Percentiles rank a stretch among this genome's conserved stretches.
phyloP scores from a whole-genome alignment of 2,797 vertebrate genomes.

The Paramormyrops hopkinsi region DNA sequence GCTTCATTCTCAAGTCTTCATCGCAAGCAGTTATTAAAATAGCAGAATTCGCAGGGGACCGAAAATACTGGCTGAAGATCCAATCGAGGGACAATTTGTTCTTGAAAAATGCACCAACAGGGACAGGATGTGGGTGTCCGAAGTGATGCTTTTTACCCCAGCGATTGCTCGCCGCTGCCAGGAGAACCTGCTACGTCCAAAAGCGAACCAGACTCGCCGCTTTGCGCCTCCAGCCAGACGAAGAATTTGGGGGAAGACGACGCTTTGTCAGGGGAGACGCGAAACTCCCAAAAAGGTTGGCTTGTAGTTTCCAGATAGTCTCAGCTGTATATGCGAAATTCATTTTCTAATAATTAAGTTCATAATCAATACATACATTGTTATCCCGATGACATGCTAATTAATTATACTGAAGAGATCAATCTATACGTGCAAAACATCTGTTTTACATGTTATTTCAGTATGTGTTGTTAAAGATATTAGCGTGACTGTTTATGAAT shows the following conservation, averaged over 20 bases:
- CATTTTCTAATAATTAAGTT: not conserved
- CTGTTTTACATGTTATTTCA: not conserved
- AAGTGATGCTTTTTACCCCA: not conserved
- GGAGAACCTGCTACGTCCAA: not conserved
- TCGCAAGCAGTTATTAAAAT: not conserved
- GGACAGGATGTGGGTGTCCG: not conserved
- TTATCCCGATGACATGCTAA: not conserved
- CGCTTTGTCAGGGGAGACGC: not conserved
- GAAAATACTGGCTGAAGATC: not conserved
- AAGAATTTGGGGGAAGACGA: not conserved
- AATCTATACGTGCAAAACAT: not conserved
- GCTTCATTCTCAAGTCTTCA: not conserved
- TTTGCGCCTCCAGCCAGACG: not conserved
- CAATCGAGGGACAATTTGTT: not conserved
- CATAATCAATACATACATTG: not conserved
- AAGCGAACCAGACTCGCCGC: conserved; percentile 15
- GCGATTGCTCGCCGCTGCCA: not conserved
- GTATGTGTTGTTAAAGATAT: not conserved
- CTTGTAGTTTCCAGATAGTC: not conserved
- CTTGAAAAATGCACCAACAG: not conserved
- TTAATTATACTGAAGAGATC: not conserved
- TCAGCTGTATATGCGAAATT: not conserved
- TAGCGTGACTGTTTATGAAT: not conserved
- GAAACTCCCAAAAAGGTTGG: not conserved
- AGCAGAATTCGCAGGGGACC: not conserved